Evolutionary conservation across 2,888 invertebrate species (phyloP).

Genomic region (Rugalucina vietnamica): DNA sequence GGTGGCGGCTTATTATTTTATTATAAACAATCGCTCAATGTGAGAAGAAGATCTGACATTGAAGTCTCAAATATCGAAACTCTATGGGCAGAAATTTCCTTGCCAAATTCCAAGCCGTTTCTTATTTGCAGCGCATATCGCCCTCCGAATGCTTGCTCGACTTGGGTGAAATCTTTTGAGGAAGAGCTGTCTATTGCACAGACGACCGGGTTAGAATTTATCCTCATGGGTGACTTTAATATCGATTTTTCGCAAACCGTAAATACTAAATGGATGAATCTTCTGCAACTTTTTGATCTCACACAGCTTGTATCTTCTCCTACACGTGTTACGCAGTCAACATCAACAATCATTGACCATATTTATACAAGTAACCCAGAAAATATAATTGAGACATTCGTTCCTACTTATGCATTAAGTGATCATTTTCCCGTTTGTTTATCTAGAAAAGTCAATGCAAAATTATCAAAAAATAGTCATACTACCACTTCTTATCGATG

Average conservation of each 20-base stretch:
- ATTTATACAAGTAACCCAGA: background rate
- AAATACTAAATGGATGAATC: background rate
- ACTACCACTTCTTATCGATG: too few species aligned
- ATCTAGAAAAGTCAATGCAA: background rate
- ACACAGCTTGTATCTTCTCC: background rate
- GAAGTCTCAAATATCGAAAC: slow-evolving; percentile 1
- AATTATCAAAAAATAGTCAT: too few species aligned
- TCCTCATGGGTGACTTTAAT: slow-evolving; percentile 14
- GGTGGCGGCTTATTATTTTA: slow-evolving; percentile 11
- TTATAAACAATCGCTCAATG: background rate
- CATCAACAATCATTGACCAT: slow-evolving; percentile 9
- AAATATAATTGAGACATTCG: background rate
- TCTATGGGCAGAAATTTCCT: background rate
- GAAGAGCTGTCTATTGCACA: background rate
- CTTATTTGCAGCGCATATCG: slow-evolving; percentile 7
- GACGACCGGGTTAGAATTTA: background rate
- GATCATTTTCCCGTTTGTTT: background rate
- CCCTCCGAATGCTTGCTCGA: background rate
- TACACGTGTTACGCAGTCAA: slow-evolving; percentile 6
- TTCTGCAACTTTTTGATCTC: slow-evolving; percentile 2
- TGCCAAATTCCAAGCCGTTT: slow-evolving; percentile 5
- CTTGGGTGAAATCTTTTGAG: background rate
- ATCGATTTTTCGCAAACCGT: background rate
- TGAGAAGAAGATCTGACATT: background rate
- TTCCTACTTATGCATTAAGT: background rate